Evolutionary conservation across 1,140 invertebrate genomes (phyloP), one percentile per base, ranked within the genome.

Genomic region (Phthorimaea operculella): DNA sequence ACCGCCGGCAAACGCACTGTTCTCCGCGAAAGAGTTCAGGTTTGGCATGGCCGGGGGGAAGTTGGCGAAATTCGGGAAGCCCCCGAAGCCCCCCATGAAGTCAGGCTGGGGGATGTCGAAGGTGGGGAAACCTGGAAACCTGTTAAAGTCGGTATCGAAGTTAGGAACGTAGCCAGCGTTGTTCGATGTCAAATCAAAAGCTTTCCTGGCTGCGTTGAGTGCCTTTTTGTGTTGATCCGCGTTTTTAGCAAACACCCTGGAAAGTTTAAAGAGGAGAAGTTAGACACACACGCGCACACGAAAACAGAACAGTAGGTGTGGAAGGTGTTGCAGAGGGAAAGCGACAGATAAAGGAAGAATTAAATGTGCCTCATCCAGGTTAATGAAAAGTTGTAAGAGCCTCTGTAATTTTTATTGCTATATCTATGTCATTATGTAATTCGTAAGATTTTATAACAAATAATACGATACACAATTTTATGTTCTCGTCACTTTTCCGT

Each of bases 171-270:
- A 76, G 70, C 69, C 68, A 62, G 67, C 64, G 34, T 75, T 70
- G 58, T 77, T 76, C 52, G 75, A 74, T n/a, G 85, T 75, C 47
- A 79, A 52, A 57, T 83, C 79, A 68, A 72, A 85, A 21, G 83
- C 80, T 66, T 78, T 79, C 55, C 64, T 72, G 11, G 83, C 77
- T 16, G 81, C 76, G 16, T 71, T 63, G 42, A 64, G 70, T 34
- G 82, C 82, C 56, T 77, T 62, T 42, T 62, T 69, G 53, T 80
- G 79, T 51, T 71, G 70, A 44, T 72, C 70, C 47, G 73, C 54
- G 64, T 82, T 78, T 57, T 72, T 72, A 61, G 66, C 57, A 62
- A 86, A 85, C 21, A 70, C 67, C 73, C 85, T 86, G 79, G 42
- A 79, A 79, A 68, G 57, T 74, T 45, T 16, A 14, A 47, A 47